Percentiles rank a stretch among this genome's conserved stretches.
Evolutionary conservation across 2,113 vertebrate species (phyloP).

Genomic region (Chaetodon auriga): DNA sequence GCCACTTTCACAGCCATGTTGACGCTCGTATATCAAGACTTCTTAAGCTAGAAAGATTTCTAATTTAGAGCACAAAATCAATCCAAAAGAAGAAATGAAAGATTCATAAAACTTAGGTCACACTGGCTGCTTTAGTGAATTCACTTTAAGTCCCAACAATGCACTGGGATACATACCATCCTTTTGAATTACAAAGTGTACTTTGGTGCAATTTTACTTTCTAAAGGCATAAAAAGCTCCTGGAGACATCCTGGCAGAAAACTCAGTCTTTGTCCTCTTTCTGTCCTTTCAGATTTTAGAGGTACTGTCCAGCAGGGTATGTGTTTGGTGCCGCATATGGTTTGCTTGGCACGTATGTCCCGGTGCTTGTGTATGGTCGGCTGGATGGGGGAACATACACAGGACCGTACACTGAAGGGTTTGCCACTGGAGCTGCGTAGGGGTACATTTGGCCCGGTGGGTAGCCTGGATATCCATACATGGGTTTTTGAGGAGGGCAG

Average conservation of each 20-base stretch:
- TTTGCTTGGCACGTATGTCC: constrained; percentile 72
- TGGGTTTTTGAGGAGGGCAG: constrained; percentile 76
- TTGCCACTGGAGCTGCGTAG: constrained; percentile 55
- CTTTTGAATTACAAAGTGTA: not conserved
- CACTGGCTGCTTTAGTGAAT: not conserved
- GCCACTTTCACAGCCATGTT: not conserved
- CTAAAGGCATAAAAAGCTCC: not conserved
- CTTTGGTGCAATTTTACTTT: not conserved
- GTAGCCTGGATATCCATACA: constrained; percentile 67
- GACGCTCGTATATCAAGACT: not conserved
- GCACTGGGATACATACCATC: not conserved
- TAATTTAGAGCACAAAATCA: not conserved
- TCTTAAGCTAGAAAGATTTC: constrained; percentile 4
- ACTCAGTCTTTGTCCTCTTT: constrained; percentile 29
- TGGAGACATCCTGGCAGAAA: not conserved
- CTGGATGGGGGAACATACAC: constrained; percentile 72
- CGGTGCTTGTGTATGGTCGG: constrained; percentile 55
- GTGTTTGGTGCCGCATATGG: constrained; percentile 58
- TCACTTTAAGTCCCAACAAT: not conserved
- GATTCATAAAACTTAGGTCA: not conserved
- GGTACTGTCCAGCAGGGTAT: constrained; percentile 69
- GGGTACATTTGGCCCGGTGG: constrained; percentile 58
- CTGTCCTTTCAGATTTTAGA: constrained; percentile 38
- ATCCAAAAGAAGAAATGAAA: constrained; percentile 3
- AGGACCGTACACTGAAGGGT: constrained; percentile 53